Evolutionary conservation across 2,113 vertebrate genomes (phyloP), one percentile per base, ranked within the genome.

Genomic region (Halcyon senegalensis): DNA sequence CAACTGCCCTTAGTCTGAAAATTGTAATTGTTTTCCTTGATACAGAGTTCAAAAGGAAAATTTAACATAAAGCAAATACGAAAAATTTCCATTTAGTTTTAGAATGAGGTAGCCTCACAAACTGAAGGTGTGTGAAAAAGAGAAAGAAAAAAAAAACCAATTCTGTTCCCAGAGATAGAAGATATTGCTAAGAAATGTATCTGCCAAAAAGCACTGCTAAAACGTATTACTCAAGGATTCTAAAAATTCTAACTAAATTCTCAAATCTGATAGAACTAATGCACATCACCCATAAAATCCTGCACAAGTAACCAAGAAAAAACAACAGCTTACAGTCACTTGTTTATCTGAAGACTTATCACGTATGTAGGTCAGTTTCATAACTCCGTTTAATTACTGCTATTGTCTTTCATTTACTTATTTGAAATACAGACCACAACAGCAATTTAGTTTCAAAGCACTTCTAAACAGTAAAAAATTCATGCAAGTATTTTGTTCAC

Each of bases 31-130:
- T 11, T 77, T 51, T 28, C 68, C 70, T 37, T 62, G 24, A 79
- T 10, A 88, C 0, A 78, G 9, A 4, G 7, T 58, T 64, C 21
- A 83, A 76, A 86, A 0, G 11, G 12, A 85, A 79, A n/a, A 46
- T 9, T 70, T 58, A 11, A 70, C 46, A 59, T 30, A 55, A 53
- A 16, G 11, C 8, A 63, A 69, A 18, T 35, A 60, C 18, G 39
- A n/a, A 51, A 44, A 23, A 31, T 4, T 6, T 76, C 6, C 17
- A 23, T 43, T 44, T 53, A 4, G 41, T 58, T 82, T 82, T 43
- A 60, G 13, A 72, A 59, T 48, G 14, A 51, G 4, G 60, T 3
- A 48, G n/a, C 15, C n/a, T 67, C 6, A 2, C 11, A 89, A 89
- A 31, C 33, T 72, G 50, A 84, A 50, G 6, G 8, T 4, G 13